phyloP scores from a whole-genome alignment of 2,797 vertebrate genomes.

The Sebastes flavidus region DNA sequence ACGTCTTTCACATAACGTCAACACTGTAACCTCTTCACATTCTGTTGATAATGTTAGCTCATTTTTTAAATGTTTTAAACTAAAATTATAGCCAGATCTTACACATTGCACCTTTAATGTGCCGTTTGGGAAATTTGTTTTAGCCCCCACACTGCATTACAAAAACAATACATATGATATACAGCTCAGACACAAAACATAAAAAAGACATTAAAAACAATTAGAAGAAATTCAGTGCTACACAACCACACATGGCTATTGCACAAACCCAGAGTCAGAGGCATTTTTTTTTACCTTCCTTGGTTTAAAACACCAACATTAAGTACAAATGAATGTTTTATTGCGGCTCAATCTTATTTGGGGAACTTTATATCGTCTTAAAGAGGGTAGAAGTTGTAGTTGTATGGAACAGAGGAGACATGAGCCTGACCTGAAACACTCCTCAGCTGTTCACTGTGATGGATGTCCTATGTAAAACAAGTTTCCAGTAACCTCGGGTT shows the following conservation, averaged over 20 bases:
- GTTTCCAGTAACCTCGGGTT: not conserved
- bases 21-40: too few species aligned
- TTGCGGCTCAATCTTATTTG: not conserved
- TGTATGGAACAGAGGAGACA: not conserved
- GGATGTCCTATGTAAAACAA: constrained; percentile 32
- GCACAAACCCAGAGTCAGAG: not conserved
- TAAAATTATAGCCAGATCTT: not conserved
- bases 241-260: too few species aligned
- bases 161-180: not conserved
- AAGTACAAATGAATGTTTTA: not conserved
- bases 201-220: not conserved
- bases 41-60: too few species aligned
- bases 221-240: not conserved
- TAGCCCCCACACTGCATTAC: not conserved
- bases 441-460: not conserved
- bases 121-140: not conserved
- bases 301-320: not conserved
- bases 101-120: not conserved
- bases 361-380: not conserved
- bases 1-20: too few species aligned
- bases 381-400: not conserved
- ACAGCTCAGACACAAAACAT: not conserved
- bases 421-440: not conserved
- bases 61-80: not conserved
- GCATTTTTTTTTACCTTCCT: not conserved